Base-by-base conservation (phyloP, 1,140 invertebrate genomes). In the Aphaenogaster ashmeadi region DNA sequence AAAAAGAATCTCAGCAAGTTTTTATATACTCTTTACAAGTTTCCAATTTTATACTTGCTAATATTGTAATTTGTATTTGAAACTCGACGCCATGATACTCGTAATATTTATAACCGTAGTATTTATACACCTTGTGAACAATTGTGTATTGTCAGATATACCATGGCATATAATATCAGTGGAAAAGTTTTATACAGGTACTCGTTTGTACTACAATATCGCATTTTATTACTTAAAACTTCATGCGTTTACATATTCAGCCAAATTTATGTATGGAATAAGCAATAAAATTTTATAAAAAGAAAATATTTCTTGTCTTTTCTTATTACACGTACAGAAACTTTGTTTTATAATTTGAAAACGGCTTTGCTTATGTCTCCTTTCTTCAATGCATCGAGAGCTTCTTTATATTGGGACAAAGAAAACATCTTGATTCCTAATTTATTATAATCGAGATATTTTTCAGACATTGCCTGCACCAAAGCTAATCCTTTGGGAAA, bases 321-420 rank as follows among this genome's bases (percentile, higher is more conserved):
- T 52, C 33, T 50, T 18, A 27, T 66, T 52, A 15, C 9, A 18
- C 38, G 5, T n/a, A 56, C 0, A 58, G 56, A 50, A 27, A 27
- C 2, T 5, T n/a, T 8, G 38, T 50, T 85, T 92, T 86, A 93
- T 5, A 97, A 88, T 93, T 97, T 97, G 88, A 97, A 97, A 41
- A 97, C 92, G 2, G 96, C 97, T 92, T 97, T 97, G 2, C 97
- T 96, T 56, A 97, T 96, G 0, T 92, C 92, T 3, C 97, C 97
- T 11, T 93, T 94, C 79, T 96, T 96, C 11, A 97, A 89, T 5
- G 95, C 94, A 0, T 96, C 93, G 1, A 97, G 80, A 0, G 97
- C 97, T 47, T 96, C 93, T 71, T 96, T 88, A 87, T 97, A 97
- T 75, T 97, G 94, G 0, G 96, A 96, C 27, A 97, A 90, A 8